Evolutionary conservation across 1,140 invertebrate genomes (phyloP).

Genomic region (Euschistus heros): DNA sequence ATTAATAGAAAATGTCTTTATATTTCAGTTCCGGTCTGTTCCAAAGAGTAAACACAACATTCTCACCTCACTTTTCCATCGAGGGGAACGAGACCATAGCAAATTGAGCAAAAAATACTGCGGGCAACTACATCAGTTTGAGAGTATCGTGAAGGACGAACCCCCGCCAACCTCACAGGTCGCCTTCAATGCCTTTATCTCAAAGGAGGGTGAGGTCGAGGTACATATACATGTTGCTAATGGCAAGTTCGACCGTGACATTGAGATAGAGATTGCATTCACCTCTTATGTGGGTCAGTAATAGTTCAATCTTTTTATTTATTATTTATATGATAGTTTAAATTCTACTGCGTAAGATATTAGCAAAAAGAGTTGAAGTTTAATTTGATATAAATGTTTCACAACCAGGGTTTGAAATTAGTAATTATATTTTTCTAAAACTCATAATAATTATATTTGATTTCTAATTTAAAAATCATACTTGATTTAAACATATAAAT

Average conservation of each 20-base stretch:
- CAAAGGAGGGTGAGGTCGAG: constrained; percentile 12
- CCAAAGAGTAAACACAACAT: too few relatives aligned
- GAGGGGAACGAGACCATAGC: too few relatives aligned
- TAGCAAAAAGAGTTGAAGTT: too few relatives aligned
- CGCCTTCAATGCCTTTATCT: constrained; percentile 6
- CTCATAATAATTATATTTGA: too few relatives aligned
- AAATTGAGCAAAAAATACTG: constrained; percentile 9
- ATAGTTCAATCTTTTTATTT: background rate
- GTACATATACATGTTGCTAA: constrained; percentile 21
- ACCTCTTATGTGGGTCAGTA: constrained; percentile 22
- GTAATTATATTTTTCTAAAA: too few relatives aligned
- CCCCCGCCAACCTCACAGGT: background rate
- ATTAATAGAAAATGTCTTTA: background rate
- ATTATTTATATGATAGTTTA: background rate
- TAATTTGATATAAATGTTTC: background rate
- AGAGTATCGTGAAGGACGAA: background rate
- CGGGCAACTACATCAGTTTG: background rate
- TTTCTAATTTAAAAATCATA: too few relatives aligned
- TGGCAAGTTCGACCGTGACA: constrained; percentile 17
- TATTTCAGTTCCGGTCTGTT: constrained; percentile 12
- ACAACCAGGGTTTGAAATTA: too few relatives aligned
- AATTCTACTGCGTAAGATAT: too few relatives aligned
- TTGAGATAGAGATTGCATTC: constrained; percentile 25
- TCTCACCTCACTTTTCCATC: too few relatives aligned
- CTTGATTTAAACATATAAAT: too few relatives aligned